Conservation (phyloP, 1,140 invertebrate species). For the Drosophila suzukii region DNA sequence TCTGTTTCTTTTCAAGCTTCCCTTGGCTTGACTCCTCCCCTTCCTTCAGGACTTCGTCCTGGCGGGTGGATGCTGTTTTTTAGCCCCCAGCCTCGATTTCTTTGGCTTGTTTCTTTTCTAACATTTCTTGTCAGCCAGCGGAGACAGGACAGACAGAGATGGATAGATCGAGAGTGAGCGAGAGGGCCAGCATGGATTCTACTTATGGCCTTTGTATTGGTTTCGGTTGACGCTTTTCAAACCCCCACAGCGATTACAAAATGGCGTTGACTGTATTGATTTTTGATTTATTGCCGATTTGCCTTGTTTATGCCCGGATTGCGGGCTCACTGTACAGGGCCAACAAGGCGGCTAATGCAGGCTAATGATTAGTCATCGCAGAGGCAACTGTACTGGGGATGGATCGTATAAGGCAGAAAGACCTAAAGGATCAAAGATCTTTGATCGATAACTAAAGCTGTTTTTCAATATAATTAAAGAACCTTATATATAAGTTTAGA, state of each 20-base stretch:
- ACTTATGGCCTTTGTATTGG: constrained; percentile 80
- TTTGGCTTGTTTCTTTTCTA: constrained; percentile 56
- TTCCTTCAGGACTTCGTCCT: constrained; percentile 34
- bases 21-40: constrained; percentile 71
- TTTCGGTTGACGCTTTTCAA: constrained; percentile 62
- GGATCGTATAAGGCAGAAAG: no score
- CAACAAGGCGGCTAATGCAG: constrained; percentile 26
- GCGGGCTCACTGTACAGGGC: constrained; percentile 38
- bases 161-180: background rate
- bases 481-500: no score
- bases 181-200: constrained; percentile 43
- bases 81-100: constrained; percentile 1
- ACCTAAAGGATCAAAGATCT: background rate
- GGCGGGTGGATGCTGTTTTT: constrained; percentile 48
- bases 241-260: constrained; percentile 45
- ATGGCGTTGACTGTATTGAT: constrained; percentile 75
- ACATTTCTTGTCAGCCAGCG: constrained; percentile 64
- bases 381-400: constrained; percentile 14
- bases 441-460: no score
- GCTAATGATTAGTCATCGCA: constrained; percentile 23
- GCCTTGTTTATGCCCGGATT: constrained; percentile 24
- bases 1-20: constrained; percentile 29
- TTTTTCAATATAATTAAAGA: no score
- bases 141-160: constrained; percentile 36
- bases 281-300: constrained; percentile 72